Evolutionary conservation across 1,140 invertebrate genomes (phyloP).

Genomic region (Pogonus chalceus): DNA sequence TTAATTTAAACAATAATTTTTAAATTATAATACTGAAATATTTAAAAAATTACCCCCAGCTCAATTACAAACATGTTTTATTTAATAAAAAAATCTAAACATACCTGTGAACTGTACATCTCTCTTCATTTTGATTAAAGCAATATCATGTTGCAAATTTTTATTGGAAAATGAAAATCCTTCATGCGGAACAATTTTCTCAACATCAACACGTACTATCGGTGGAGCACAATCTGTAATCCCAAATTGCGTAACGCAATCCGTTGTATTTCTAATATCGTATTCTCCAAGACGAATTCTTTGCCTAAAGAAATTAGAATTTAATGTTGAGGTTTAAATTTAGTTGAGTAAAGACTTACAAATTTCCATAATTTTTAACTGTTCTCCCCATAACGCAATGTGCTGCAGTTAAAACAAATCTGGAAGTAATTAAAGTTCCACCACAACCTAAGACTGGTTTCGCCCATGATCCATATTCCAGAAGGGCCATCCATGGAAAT

Average conservation of each 20-base stretch:
- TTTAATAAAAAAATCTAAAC: constrained; percentile 1
- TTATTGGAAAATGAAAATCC: constrained; percentile 28
- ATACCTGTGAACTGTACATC: constrained; percentile 38
- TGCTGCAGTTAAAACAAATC: constrained; percentile 58
- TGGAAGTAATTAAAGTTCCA: constrained; percentile 46
- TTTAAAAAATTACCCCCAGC: too few relatives aligned
- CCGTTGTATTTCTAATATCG: constrained; percentile 10
- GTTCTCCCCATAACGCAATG: constrained; percentile 43
- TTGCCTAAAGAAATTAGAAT: too few relatives aligned
- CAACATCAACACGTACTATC: not conserved
- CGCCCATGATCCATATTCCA: constrained; percentile 40
- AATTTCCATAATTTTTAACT: not conserved
- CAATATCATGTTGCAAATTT: constrained; percentile 42
- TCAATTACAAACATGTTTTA: too few relatives aligned
- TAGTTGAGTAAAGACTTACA: too few relatives aligned
- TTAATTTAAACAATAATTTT: too few relatives aligned
- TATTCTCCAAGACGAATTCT: constrained; percentile 15
- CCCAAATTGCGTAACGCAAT: not conserved
- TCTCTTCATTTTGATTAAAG: constrained; percentile 40
- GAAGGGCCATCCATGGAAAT: constrained; percentile 47
- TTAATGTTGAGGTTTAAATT: too few relatives aligned
- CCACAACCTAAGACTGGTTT: constrained; percentile 38
- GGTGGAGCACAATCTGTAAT: constrained; percentile 18
- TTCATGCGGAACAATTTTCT: constrained; percentile 15
- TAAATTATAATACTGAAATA: too few relatives aligned